Percentiles rank a stretch among this genome's conserved stretches.
phyloP scores from a whole-genome alignment of 2,888 invertebrate genomes.

The Rhingia campestris region DNA sequence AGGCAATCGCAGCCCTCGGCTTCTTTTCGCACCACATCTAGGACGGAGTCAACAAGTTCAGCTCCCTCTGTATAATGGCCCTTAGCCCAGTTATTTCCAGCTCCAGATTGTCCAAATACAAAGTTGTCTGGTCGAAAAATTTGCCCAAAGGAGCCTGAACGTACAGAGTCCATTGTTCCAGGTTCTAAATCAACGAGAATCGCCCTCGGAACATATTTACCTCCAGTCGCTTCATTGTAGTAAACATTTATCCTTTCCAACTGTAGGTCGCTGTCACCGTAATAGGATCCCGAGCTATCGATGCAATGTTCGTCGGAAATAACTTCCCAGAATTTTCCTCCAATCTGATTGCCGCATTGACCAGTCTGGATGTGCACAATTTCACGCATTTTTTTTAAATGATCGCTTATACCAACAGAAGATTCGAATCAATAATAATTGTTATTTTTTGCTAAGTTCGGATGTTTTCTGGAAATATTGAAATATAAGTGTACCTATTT shows the following conservation, averaged over 20 bases:
- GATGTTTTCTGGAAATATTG: too few relatives aligned
- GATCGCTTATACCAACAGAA: too few relatives aligned
- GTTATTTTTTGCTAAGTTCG: too few relatives aligned
- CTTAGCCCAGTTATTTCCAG: slow-evolving; percentile 94
- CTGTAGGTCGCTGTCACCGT: slow-evolving; percentile 95
- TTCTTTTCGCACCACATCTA: slow-evolving; percentile 93
- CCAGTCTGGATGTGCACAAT: slow-evolving; percentile 97
- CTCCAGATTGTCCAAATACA: slow-evolving; percentile 94
- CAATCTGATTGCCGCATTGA: slow-evolving; percentile 98
- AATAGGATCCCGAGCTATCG: slow-evolving; percentile 94
- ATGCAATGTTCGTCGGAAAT: slow-evolving; percentile 98
- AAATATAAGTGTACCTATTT: too few relatives aligned
- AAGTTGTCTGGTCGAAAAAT: slow-evolving; percentile 98
- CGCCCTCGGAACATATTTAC: slow-evolving; percentile 97
- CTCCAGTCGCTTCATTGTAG: slow-evolving; percentile 96
- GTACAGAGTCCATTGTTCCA: slow-evolving; percentile 98
- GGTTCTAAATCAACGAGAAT: slow-evolving; percentile 97
- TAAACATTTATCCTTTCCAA: slow-evolving; percentile 97
- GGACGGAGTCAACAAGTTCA: slow-evolving; percentile 92
- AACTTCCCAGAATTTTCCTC: slow-evolving; percentile 98
- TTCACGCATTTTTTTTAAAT: slow-evolving; percentile 91
- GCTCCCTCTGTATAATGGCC: slow-evolving; percentile 97
- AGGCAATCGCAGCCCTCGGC: slow-evolving; percentile 95
- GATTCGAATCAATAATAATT: too few relatives aligned
- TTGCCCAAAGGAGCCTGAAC: slow-evolving; percentile 96